Base-by-base conservation (phyloP, 2,113 vertebrate species). In the Hippoglossus stenolepis region DNA sequence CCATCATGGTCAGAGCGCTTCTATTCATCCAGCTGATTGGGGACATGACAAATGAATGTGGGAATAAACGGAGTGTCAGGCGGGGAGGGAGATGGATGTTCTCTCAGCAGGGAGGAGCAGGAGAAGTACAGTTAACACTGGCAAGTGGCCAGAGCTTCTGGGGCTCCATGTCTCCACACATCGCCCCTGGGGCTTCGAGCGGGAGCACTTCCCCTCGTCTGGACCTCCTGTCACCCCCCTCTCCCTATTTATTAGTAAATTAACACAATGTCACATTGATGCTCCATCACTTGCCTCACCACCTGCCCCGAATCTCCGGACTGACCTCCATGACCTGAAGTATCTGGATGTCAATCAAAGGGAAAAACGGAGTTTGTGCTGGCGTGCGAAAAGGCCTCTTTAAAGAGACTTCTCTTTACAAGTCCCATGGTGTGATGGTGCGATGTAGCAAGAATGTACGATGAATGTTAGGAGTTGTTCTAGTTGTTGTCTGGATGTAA, bases 11-110 rank as follows among this genome's bases (percentile, higher is more conserved):
- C 87, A 89, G 64, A 92, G 91, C 88, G 77, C 94, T 95, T 93
- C 95, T 95, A 96, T 97, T 96, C 96, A 96, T 96, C 94, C 92
- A 91, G 87, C 95, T 95, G 95, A 96, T 95, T 95, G 94, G 93
- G 92, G 95, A 96, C 95, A 96, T 97, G 96, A 97, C 95, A 96
- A 97, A 97, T 97, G 96, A 96, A 95, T 95, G 94, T 95, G 71
- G 85, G 95, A 96, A 96, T 96, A 96, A 96, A 96, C 95, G 91
- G 94, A 91, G 94, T 95, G 95, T 96, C 96, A 95, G 93, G 71
- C 70, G 75, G 86, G 93, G 93, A 93, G 91, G 91, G 94, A 97
- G 96, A 97, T 96, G 95, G 95, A 97, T 97, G 96, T 92, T 93
- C 93, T 95, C 93, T 93, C 95, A 93, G 94, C 93, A 87, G 95